Conservation (phyloP, 2,113 vertebrate genomes). For the Callionymus lyra region DNA sequence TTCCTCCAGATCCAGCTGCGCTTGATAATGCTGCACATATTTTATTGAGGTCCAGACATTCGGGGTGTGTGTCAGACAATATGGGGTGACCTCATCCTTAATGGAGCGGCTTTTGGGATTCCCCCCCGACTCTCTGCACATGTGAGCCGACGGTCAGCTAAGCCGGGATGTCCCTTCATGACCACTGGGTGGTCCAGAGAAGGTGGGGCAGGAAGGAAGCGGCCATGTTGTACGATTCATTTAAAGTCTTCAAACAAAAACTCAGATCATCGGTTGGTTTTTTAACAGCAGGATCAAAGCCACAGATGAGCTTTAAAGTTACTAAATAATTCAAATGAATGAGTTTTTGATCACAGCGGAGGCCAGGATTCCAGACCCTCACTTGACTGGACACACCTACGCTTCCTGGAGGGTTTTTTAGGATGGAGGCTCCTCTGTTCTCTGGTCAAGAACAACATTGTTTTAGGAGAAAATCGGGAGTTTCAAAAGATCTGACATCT, state of each 20-base stretch:
- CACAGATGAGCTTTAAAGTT: too few species aligned
- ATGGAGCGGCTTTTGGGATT: constrained; percentile 65
- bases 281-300: too few species aligned
- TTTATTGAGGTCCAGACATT: constrained; percentile 52
- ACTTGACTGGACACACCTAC: too few species aligned
- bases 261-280: not conserved
- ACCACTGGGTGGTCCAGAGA: constrained; percentile 34
- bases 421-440: too few species aligned
- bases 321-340: too few species aligned
- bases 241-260: constrained; percentile 5
- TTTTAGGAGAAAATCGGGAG: too few species aligned
- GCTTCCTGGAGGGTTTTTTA: too few species aligned
- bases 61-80: constrained; percentile 41
- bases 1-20: constrained; percentile 40
- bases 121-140: constrained; percentile 46
- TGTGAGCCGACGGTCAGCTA: not conserved
- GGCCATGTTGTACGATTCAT: too few species aligned
- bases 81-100: constrained; percentile 61
- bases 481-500: too few species aligned
- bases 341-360: too few species aligned
- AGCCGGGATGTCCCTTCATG: not conserved
- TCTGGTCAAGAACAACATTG: too few species aligned
- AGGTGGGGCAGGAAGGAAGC: constrained; percentile 11
- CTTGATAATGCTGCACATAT: constrained; percentile 23
- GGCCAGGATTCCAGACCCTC: too few species aligned